phyloP scores from a whole-genome alignment of 2,888 invertebrate species.

The Lycophotia porphyrea region DNA sequence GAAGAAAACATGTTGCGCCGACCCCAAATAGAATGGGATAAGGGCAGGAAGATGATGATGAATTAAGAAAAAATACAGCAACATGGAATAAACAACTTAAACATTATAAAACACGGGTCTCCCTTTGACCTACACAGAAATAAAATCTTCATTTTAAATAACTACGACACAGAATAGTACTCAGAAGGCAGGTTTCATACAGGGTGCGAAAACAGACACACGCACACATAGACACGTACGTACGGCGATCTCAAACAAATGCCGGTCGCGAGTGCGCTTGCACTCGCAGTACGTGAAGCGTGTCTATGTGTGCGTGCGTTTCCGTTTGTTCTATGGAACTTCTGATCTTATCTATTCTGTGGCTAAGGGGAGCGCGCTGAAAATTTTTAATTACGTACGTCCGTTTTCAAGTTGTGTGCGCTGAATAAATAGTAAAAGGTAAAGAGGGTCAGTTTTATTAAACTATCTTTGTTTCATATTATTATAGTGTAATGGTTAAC shows the following conservation, averaged over 20 bases:
- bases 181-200: conserved; percentile 2
- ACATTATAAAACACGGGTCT: conserved; percentile 21
- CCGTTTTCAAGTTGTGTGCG: conserved; percentile 23
- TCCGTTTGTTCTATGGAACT: not conserved
- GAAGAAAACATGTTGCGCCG: too few relatives aligned
- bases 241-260: not conserved
- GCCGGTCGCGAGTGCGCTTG: not conserved
- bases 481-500: not conserved
- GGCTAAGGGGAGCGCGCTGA: not conserved
- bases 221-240: not conserved
- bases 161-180: not conserved
- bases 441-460: conserved; percentile 19
- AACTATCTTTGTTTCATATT: conserved; percentile 26
- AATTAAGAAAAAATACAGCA: too few relatives aligned
- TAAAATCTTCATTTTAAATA: conserved; percentile 16
- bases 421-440: conserved; percentile 46
- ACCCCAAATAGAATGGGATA: too few relatives aligned
- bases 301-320: not conserved
- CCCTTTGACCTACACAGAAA: conserved; percentile 18
- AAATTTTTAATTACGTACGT: conserved; percentile 55
- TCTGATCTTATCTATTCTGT: not conserved
- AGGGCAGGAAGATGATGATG: too few relatives aligned
- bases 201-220: not conserved
- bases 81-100: conserved; percentile 5
- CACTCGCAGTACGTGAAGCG: not conserved